phyloP scores from a whole-genome alignment of 2,888 invertebrate species.

The Lordiphosa andalusiaca region DNA sequence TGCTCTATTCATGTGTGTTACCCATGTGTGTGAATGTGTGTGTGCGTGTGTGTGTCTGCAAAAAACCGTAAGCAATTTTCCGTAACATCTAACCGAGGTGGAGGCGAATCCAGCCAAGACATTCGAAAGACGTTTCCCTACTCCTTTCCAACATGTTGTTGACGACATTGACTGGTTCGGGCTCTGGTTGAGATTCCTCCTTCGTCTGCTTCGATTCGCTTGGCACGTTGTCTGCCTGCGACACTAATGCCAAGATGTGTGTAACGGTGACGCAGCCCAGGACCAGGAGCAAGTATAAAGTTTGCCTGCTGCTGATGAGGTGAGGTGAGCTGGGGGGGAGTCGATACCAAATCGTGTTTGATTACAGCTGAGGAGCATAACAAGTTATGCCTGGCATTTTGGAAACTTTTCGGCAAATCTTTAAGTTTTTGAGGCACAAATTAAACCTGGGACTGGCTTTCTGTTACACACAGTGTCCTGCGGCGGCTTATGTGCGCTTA shows the following conservation, averaged over 20 bases:
- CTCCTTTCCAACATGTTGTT: conserved; percentile 38
- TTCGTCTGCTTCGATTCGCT: conserved; percentile 54
- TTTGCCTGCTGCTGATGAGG: too few species aligned
- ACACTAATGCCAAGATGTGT: conserved; percentile 72
- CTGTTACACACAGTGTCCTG: conserved; percentile 54
- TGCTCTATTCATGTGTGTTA: conserved; percentile 61
- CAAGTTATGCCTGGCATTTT: conserved; percentile 49
- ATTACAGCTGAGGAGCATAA: conserved; percentile 69
- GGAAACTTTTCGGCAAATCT: conserved; percentile 40
- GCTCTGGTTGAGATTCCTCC: conserved; percentile 33
- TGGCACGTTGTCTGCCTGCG: conserved; percentile 67
- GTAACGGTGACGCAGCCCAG: conserved; percentile 45
- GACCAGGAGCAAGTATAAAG: conserved; percentile 3
- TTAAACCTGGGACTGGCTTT: conserved; percentile 47
- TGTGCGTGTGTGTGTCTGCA: conserved; percentile 51
- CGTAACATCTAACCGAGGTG: conserved; percentile 70
- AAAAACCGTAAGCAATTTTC: conserved; percentile 75
- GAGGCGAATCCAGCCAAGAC: conserved; percentile 49
- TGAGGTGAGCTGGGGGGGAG: too few species aligned
- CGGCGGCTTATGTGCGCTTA: conserved; percentile 73
- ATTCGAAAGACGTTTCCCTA: conserved; percentile 52
- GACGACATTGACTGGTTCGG: conserved; percentile 69
- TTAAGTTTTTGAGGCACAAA: conserved; percentile 58
- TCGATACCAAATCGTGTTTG: conserved; percentile 64
- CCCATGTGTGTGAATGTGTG: conserved; percentile 21